Percentiles rank a stretch among this genome's conserved stretches.
phyloP scores from a whole-genome alignment of 1,140 invertebrate species.

The Trichoplusia ni region DNA sequence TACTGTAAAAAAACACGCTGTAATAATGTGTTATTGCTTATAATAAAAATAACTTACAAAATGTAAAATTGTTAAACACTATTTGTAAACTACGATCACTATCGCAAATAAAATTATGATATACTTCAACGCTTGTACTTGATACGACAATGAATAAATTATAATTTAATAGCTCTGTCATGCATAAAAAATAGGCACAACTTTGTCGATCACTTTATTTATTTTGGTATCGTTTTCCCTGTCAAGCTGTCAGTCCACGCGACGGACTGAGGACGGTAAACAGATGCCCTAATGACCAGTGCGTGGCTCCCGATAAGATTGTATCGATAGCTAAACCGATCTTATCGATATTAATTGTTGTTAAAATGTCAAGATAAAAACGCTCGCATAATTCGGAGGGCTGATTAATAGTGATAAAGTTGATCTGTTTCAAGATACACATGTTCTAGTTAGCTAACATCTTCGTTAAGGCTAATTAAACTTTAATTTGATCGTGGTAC shows the following conservation, averaged over 20 bases:
- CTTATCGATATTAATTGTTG: constrained; percentile 10
- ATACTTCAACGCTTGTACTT: neutral
- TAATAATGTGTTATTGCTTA: too few species aligned
- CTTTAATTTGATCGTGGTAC: too few species aligned
- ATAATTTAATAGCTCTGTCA: neutral
- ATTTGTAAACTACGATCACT: too few species aligned
- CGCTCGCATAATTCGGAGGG: neutral
- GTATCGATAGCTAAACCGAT: constrained; percentile 1
- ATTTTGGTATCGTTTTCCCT: constrained; percentile 1
- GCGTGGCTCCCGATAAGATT: neutral
- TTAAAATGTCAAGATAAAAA: constrained; percentile 5
- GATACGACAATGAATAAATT: neutral
- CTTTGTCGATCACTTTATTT: neutral
- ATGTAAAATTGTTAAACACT: too few species aligned
- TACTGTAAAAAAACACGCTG: too few species aligned
- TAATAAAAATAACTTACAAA: too few species aligned
- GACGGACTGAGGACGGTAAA: neutral
- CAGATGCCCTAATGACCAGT: neutral
- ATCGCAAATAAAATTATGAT: neutral
- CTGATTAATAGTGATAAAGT: constrained; percentile 1
- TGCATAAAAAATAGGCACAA: neutral
- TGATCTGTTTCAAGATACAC: neutral
- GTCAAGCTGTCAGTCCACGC: neutral
- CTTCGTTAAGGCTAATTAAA: neutral
- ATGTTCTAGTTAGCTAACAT: neutral